A percentile compares a stretch with the other conserved stretches of the same genome.
Conservation (phyloP, 2,113 vertebrate genomes). For the Meriones unguiculatus region DNA sequence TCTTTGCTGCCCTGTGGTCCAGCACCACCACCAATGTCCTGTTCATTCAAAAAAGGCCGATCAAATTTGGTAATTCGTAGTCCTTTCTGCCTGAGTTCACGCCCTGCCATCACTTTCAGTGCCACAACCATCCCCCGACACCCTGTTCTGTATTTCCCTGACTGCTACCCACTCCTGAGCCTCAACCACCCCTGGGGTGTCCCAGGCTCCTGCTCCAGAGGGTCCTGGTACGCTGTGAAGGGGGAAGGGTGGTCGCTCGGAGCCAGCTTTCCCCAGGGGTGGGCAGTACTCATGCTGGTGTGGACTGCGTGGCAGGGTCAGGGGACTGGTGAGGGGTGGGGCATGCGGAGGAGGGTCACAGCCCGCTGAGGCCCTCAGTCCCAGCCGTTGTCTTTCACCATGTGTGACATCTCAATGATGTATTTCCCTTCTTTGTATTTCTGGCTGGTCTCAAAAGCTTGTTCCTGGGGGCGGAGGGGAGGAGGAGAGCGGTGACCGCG, state of each 20-base stretch:
- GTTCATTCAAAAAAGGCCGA: neutral
- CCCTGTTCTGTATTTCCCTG: conserved; percentile 50
- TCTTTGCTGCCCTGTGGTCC: neutral
- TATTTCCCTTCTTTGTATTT: conserved; percentile 91
- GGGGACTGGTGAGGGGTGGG: conserved; percentile 60
- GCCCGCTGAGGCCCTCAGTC: conserved; percentile 83
- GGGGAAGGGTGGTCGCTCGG: conserved; percentile 31
- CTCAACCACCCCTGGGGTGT: conserved; percentile 72
- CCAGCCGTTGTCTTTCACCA: conserved; percentile 91
- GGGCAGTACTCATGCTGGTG: conserved; percentile 79
- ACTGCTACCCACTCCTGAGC: conserved; percentile 72
- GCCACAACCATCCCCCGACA: neutral
- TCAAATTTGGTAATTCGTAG: neutral
- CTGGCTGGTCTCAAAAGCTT: conserved; percentile 91
- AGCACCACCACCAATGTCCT: neutral
- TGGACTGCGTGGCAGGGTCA: conserved; percentile 47
- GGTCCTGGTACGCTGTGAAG: conserved; percentile 40
- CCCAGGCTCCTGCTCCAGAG: conserved; percentile 54
- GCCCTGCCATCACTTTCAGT: neutral
- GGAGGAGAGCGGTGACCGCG: neutral
- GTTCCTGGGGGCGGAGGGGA: conserved; percentile 81
- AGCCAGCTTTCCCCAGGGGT: conserved; percentile 59
- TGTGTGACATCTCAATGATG: conserved; percentile 90
- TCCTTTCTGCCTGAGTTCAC: neutral
- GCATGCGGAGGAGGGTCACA: conserved; percentile 80